Conservation (phyloP, 2,888 invertebrate species). For the Mimachlamys varia region DNA sequence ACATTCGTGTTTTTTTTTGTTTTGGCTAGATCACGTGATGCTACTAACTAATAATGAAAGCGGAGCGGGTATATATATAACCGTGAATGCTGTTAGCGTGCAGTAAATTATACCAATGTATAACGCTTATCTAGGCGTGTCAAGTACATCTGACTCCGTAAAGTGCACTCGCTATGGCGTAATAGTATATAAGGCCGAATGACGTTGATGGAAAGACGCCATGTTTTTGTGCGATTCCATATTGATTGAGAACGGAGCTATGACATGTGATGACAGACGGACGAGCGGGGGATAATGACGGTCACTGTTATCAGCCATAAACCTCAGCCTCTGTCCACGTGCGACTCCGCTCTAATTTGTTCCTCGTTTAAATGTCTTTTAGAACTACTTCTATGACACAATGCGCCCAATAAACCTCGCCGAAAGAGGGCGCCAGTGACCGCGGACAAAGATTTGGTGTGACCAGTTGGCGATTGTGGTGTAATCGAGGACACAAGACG, state of each 20-base stretch:
- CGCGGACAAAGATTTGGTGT: neutral
- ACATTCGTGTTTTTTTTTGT: neutral
- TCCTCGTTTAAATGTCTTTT: constrained; percentile 34
- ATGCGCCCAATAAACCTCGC: neutral
- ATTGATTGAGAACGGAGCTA: constrained; percentile 4
- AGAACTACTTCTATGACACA: neutral
- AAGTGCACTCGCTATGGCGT: neutral
- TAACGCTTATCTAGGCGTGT: constrained; percentile 17
- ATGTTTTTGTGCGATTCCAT: neutral
- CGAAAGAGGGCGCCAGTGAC: constrained; percentile 11
- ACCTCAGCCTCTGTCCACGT: constrained; percentile 17
- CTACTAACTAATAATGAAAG: constrained; percentile 15
- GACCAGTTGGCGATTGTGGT: neutral
- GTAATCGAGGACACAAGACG: neutral
- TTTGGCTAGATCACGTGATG: neutral
- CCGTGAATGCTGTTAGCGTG: neutral
- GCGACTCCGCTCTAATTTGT: neutral
- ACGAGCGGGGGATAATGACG: neutral
- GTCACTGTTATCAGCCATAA: neutral
- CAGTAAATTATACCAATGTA: neutral
- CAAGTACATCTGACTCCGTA: neutral
- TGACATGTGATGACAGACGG: constrained; percentile 1
- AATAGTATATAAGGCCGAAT: neutral
- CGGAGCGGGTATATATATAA: neutral
- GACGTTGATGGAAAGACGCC: constrained; percentile 13